Base-by-base conservation (phyloP, 2,888 invertebrate species). In the Petrophora chlorosata region DNA sequence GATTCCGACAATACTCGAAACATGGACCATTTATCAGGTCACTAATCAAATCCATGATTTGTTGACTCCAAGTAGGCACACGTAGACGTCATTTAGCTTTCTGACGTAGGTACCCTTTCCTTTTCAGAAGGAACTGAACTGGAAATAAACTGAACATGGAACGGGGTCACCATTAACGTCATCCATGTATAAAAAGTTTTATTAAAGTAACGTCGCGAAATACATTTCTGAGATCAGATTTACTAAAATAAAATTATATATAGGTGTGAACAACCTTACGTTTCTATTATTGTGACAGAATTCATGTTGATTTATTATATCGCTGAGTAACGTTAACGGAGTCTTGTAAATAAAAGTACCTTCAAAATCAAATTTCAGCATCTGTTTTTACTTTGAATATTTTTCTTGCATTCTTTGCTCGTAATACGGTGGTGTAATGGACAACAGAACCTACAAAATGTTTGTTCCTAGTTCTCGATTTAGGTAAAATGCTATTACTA, bases 81-180 rank as follows among this genome's bases (percentile, higher is more conserved):
- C 28, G 30, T 52, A 46, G 34, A 26, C 42, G 33, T 44, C 33
- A 23, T 35, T 28, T 35, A 35, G 19, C 16, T 38, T 50, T 39
- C 14, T 48, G 51, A 64, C 63, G 63, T 57, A 63, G 48, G 36
- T 7, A 41, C 62, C 65, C 56, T 63, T 67, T 52, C 56, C 59
- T 35, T 22, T 36, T 63, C 74, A 77, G 79, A 69, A 78, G 71
- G 73, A 63, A 60, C 44, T 49, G 61, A 55, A 63, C 65, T 59
- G 58, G 68, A 76, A 77, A 79, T 79, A 79, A 33, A 67, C 65
- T 59, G 38, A 66, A 67, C 55, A 60, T 47, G 59, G 57, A 69
- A 65, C 67, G 58, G 68, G 68, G 70, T 56, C 70, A 61, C 53
- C 61, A 59, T 63, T 66, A 65, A 59, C 72, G 70, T 70, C 73